Conservation (phyloP, 2,797 vertebrate genomes). For the Phoeniculus purpureus region DNA sequence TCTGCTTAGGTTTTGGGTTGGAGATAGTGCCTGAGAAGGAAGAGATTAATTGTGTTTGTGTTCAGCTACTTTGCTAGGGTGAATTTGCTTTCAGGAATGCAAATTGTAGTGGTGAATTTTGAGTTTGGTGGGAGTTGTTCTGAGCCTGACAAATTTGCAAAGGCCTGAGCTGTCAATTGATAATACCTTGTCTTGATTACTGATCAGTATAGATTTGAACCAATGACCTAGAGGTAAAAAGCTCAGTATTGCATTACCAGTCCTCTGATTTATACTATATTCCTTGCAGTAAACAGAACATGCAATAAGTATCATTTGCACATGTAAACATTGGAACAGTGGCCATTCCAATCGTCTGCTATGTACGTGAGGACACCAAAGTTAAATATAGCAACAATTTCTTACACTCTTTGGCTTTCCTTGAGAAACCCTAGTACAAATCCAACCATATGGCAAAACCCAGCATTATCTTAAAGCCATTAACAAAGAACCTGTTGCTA, state of each 20-base stretch:
- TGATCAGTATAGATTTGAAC: background rate
- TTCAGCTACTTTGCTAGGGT: background rate
- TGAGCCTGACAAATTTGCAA: constrained; percentile 14
- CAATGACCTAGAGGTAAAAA: constrained; percentile 34
- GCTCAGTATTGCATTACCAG: background rate
- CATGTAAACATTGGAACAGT: background rate
- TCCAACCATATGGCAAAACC: constrained; percentile 53
- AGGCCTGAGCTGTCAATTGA: background rate
- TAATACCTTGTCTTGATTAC: constrained; percentile 15
- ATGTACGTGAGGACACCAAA: background rate
- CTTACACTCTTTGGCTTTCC: constrained; percentile 47
- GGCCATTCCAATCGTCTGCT: constrained; percentile 31
- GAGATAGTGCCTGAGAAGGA: background rate
- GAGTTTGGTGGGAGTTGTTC: background rate
- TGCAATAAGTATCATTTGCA: background rate
- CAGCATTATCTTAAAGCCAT: constrained; percentile 54
- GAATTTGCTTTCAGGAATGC: background rate
- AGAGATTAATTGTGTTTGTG: background rate
- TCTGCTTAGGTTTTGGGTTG: background rate
- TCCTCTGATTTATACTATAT: constrained; percentile 38
- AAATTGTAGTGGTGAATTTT: background rate
- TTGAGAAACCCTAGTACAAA: constrained; percentile 35
- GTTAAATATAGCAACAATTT: constrained; percentile 67
- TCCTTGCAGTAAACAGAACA: background rate
- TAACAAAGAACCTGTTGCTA: constrained; percentile 27